These are phyloP conservation scores for Halocynthia aurantium DNA, from an alignment of 23 tunicate species.

Conservation along the genomic window DNA sequence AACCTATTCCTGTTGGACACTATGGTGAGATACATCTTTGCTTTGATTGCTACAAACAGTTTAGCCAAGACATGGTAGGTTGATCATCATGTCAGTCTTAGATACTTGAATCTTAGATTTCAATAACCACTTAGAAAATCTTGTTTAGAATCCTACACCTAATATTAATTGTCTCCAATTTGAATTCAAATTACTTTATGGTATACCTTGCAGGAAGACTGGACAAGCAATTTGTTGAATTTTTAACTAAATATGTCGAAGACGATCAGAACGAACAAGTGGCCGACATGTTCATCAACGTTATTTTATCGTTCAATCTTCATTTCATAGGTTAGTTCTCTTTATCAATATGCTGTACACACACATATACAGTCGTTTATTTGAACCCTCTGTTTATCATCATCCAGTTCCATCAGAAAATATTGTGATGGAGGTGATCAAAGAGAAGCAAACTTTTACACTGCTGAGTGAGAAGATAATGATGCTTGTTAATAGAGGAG, in stretches of 20 bases:
- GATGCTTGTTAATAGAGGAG: constrained; percentile 84
- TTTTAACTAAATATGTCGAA: constrained; percentile 15
- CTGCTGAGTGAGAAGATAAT: constrained; percentile 62
- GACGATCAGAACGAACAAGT: constrained; percentile 42
- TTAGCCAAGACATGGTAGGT: background rate
- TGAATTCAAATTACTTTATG: background rate
- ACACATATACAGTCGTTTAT: background rate
- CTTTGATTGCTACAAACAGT: background rate
- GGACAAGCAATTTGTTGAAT: constrained; percentile 34
- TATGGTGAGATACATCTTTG: constrained; percentile 35
- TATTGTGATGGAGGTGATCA: constrained; percentile 36
- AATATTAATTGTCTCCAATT: background rate
- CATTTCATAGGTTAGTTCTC: constrained; percentile 47
- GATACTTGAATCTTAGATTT: too few species aligned
- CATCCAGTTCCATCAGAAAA: constrained; percentile 55
- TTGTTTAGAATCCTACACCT: background rate
- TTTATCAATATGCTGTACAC: background rate
- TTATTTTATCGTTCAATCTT: constrained; percentile 62
- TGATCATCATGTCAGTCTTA: too few species aligned
- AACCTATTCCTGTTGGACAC: constrained; percentile 66
- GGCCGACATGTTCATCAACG: constrained; percentile 48
- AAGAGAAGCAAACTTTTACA: constrained; percentile 23
- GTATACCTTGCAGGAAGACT: constrained; percentile 35
- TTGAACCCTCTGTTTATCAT: background rate
- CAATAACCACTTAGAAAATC: too few species aligned